Evolutionary conservation across 2,113 vertebrate genomes (phyloP).

Genomic region (Trichomycterus rosablanca): DNA sequence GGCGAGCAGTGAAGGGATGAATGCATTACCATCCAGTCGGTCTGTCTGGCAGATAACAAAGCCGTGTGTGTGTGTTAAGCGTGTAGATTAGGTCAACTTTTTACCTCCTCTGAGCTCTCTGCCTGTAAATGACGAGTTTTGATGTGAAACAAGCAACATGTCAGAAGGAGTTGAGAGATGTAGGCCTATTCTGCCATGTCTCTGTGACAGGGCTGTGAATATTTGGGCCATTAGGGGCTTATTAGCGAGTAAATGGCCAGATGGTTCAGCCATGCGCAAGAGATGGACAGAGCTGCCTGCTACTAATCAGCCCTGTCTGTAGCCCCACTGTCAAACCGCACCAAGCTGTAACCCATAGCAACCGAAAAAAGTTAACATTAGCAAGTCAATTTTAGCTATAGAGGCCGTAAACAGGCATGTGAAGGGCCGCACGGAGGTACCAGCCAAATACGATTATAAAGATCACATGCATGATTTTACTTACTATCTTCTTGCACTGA

Average conservation of each 20-base stretch:
- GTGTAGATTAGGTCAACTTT: slow-evolving; percentile 99
- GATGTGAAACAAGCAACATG: slow-evolving; percentile 99
- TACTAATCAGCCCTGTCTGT: slow-evolving; percentile 99
- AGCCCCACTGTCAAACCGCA: slow-evolving; percentile 98
- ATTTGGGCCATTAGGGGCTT: slow-evolving; percentile 99
- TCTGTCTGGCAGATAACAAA: slow-evolving; percentile 90
- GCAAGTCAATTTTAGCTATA: slow-evolving; percentile 99
- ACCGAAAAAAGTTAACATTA: slow-evolving; percentile 99
- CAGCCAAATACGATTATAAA: slow-evolving; percentile 54
- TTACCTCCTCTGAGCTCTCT: slow-evolving; percentile 98
- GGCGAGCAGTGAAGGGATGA: slow-evolving; percentile 68
- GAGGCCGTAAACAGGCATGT: slow-evolving; percentile 94
- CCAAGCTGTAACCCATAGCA: slow-evolving; percentile 99
- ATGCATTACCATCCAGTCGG: slow-evolving; percentile 98
- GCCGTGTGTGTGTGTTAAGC: slow-evolving; percentile 94
- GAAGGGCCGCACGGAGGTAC: slow-evolving; percentile 57
- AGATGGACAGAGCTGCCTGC: slow-evolving; percentile 99
- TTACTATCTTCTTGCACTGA: no score
- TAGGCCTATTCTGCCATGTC: slow-evolving; percentile 99
- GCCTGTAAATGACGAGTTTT: slow-evolving; percentile 99
- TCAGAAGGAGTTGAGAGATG: slow-evolving; percentile 99
- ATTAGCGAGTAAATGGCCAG: slow-evolving; percentile 99
- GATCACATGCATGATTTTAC: slow-evolving; percentile 26
- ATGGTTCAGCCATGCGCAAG: slow-evolving; percentile 99
- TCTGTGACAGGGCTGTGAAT: slow-evolving; percentile 99